Evolutionary conservation across 2,888 invertebrate species (phyloP), one percentile per base, ranked within the genome.

Genomic region (Conus canariensis): DNA sequence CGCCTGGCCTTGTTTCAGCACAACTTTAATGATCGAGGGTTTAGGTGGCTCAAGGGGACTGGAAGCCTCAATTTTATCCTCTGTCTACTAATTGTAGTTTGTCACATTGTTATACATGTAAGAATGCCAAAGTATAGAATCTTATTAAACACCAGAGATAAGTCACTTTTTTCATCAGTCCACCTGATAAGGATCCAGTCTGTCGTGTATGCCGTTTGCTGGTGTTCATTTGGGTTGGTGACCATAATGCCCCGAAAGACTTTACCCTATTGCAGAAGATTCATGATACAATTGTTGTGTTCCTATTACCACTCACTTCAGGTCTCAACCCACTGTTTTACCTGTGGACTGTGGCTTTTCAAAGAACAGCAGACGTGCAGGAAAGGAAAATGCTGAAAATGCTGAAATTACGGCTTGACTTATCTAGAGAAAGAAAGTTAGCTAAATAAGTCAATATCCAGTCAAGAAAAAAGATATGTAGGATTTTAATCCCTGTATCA

Each of bases 51-150:
- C 10, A 94, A 94, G 1, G 92, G 96, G 12, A 95, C 95, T 88
- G 93, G 95, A 80, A 92, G 94, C 67, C 92, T 95, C 60, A 96
- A 96, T 91, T 94, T 95, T 70, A 60, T 94, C 10, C 25, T 88
- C 19, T 96, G 96, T 91, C 56, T 96, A 1, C 88, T 95, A 58
- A 95, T 96, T 30, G n/a, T 88, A 90, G n/a, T 67, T 90, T 95
- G 95, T 14, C 96, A 96, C 91, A 59, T 92, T 25, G 93, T 94
- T 70, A 96, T 96, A 93, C 96, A 95, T 90, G 91, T 92, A 30
- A 93, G 93, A 0, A 93, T 93, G 0, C 90, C 59, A 45, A 85
- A 30, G 59, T 87, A 85, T n/a, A 64, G 19, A 59, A 86, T 86
- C 25, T 22, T n/a, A 12, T 4, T 22, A 5, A 22, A 30, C 8